Evolutionary conservation across 2,797 vertebrate genomes (phyloP), one percentile per base, ranked within the genome.

Genomic region (Catamblyrhynchus diadema): DNA sequence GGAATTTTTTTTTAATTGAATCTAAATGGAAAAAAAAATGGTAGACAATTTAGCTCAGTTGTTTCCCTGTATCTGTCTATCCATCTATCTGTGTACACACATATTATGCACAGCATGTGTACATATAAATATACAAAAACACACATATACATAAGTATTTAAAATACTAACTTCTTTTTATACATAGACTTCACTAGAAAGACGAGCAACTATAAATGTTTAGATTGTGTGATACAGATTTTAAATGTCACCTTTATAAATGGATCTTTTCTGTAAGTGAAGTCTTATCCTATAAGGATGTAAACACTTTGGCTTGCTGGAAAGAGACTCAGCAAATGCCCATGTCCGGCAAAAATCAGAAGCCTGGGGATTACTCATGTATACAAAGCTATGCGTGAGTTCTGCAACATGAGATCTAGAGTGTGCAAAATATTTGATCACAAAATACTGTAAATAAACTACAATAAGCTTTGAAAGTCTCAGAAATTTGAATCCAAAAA

Each of bases 11-110:
- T 42, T 42, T 75, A 65, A 89, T 87, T 24, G 64, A 78, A 78
- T 81, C 8, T 59, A 82, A 95, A 65, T 56, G 79, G 65, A 89
- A 94, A 65, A 65, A 65, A 92, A 92, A 93, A 80, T 37, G 9
- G 77, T 53, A 82, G 69, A 57, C 37, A 82, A 62, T 47, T 78
- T 82, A 42, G 28, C 21, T 48, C 39, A 35, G 37, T 75, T 65
- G 14, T 70, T 88, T 67, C 48, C 45, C 33, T 81, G 23, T 93
- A 60, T 60, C 8, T 79, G 6, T 35, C 9, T 45, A 25, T 74
- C 4, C n/a, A 23, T 37, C 57, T 37, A 28, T 21, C 39, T 9
- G 24, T 24, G 30, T 12, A n/a, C 11, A 30, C 3, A 45, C 4
- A 39, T 6, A 28, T 16, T 32, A 60, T 12, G 5, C 44, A 35